Base-by-base conservation (phyloP, 2,113 vertebrate genomes). In the Eolophus roseicapilla region DNA sequence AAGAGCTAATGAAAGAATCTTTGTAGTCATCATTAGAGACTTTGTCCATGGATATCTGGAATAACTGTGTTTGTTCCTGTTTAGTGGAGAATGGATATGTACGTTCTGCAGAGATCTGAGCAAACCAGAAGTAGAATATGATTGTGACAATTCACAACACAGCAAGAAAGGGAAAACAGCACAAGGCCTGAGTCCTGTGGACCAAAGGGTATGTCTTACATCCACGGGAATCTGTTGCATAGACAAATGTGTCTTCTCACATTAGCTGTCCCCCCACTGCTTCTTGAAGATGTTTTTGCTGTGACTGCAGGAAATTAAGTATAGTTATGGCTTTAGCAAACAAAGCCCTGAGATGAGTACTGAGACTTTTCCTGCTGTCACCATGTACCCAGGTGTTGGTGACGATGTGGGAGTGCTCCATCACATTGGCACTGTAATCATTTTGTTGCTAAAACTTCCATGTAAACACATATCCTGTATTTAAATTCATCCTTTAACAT, bases 31-130 rank as follows among this genome's bases (percentile, higher is more conserved):
- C 27, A 39, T 27, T 82, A 47, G 86, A 68, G 63, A 69, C 53
- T 43, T 84, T n/a, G 11, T 67, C 82, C 57, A 39, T 89, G 67
- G 50, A 75, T 86, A 15, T 33, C 27, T 96, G 46, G 19, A 97
- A 74, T 97, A 82, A 97, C 33, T 86, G 44, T 63, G 37, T 81
- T 24, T 96, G 59, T 86, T 94, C 39, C 82, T 94, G 29, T 95
- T 91, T 76, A 99, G 99, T 97, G 99, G 99, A 60, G 99, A 99
- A 77, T 99, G 99, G 98, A 99, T 99, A 97, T 99, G 99, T 96
- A 99, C 99, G 0, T 99, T 99, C 98, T 99, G 99, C 96, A 98
- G 99, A 97, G 99, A 98, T 97, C 96, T 99, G 81, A 97, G 97
- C 73, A 98, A 97, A 74, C 99, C 99, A 43, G 99, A 99, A 97